A percentile compares a stretch with the other conserved stretches of the same genome.
Evolutionary conservation across 2,888 invertebrate species (phyloP).

Genomic region (Tethea ocularis): DNA sequence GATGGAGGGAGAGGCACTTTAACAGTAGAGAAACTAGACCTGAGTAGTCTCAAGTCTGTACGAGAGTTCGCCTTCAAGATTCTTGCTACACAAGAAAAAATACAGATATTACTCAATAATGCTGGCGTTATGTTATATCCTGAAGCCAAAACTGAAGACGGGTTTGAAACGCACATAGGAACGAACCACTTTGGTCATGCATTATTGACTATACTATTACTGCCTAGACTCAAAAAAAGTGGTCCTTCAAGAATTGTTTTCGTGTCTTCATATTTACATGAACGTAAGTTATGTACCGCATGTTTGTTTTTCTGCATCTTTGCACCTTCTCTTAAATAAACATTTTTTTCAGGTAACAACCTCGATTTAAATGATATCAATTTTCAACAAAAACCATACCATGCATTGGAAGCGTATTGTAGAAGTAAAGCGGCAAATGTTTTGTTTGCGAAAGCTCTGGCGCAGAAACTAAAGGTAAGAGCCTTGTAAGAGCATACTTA

Average conservation of each 20-base stretch:
- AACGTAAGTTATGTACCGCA: constrained; percentile 47
- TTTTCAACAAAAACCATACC: constrained; percentile 85
- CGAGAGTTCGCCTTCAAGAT: constrained; percentile 75
- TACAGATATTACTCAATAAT: constrained; percentile 86
- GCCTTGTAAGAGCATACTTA: too few species aligned
- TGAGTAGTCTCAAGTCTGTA: constrained; percentile 82
- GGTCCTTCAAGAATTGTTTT: constrained; percentile 84
- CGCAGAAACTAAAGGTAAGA: constrained; percentile 84
- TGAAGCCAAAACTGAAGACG: constrained; percentile 84
- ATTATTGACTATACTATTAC: constrained; percentile 82
- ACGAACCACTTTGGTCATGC: constrained; percentile 87
- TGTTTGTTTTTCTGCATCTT: neutral
- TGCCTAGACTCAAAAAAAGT: constrained; percentile 82
- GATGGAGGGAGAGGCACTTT: constrained; percentile 41
- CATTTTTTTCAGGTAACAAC: constrained; percentile 20
- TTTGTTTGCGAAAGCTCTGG: constrained; percentile 88
- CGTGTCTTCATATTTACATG: constrained; percentile 84
- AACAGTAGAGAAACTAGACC: constrained; percentile 77
- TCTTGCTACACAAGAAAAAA: constrained; percentile 65
- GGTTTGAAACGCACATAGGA: constrained; percentile 87
- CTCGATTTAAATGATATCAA: constrained; percentile 87
- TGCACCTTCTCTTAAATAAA: neutral
- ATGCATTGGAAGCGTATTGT: constrained; percentile 86
- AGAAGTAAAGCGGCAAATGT: constrained; percentile 92
- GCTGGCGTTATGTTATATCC: constrained; percentile 88